These are phyloP conservation scores for Apodemia mormo DNA, from an alignment of 2,888 invertebrate genomes.

Conservation along the genomic window DNA sequence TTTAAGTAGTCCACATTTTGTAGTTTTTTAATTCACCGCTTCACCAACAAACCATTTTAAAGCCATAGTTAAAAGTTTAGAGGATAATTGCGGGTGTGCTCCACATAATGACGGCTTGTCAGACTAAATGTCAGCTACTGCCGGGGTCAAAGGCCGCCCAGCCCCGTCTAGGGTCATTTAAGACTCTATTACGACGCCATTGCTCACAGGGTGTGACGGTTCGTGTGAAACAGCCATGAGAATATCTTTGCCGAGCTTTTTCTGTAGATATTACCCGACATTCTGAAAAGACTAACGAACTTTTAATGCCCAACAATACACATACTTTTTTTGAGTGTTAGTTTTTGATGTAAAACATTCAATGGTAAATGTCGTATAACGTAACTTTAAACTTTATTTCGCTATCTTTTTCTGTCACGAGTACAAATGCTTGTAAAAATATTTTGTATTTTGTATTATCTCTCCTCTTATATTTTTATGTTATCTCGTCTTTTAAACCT, in stretches of 20 bases:
- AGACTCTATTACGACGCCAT: slow-evolving; percentile 35
- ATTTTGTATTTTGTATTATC: no score
- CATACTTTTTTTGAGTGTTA: no score
- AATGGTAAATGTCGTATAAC: no score
- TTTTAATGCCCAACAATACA: no score
- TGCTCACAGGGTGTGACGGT: slow-evolving; percentile 70
- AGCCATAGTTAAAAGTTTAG: slow-evolving; percentile 8
- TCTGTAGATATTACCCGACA: no score
- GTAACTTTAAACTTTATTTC: no score
- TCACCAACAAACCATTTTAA: slow-evolving; percentile 4
- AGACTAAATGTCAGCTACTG: slow-evolving; percentile 11
- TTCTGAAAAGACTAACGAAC: no score
- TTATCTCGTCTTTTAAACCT: no score
- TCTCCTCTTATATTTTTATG: no score
- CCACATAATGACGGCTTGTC: slow-evolving; percentile 5
- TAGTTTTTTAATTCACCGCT: background rate
- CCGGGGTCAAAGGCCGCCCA: slow-evolving; percentile 38
- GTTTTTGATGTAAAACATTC: no score
- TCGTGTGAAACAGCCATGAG: slow-evolving; percentile 74
- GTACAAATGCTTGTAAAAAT: no score
- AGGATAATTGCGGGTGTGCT: slow-evolving; percentile 15
- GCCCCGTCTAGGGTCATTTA: slow-evolving; percentile 31
- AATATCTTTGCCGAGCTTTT: slow-evolving; percentile 41
- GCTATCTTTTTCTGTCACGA: no score
- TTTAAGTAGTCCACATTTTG: background rate